phyloP scores from a whole-genome alignment of 2,888 invertebrate species.

The Cactoblastis cactorum region DNA sequence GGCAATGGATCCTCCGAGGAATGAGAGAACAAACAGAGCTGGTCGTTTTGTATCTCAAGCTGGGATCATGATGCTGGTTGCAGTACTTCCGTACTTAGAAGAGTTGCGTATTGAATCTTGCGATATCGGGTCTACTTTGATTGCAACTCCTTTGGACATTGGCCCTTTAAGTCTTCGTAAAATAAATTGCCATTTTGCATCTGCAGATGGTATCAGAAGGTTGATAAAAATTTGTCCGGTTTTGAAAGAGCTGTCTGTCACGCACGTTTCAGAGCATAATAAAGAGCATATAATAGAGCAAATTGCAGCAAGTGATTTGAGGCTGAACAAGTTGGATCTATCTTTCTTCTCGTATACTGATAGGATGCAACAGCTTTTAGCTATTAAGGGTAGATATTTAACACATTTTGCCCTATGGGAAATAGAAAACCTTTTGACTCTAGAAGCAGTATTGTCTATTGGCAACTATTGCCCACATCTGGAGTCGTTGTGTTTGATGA shows the following conservation, averaged over 20 bases:
- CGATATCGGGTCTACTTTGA: constrained; percentile 70
- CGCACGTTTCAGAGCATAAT: constrained; percentile 63
- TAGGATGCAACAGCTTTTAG: constrained; percentile 56
- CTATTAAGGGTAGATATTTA: constrained; percentile 59
- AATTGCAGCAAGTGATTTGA: constrained; percentile 55
- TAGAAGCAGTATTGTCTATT: constrained; percentile 58
- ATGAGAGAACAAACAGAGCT: constrained; percentile 60
- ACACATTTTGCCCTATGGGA: constrained; percentile 72
- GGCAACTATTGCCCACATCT: constrained; percentile 66
- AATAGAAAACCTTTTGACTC: constrained; percentile 59
- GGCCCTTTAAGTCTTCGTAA: constrained; percentile 64
- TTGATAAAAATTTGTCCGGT: constrained; percentile 66
- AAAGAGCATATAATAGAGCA: constrained; percentile 68
- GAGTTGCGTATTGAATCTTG: constrained; percentile 71
- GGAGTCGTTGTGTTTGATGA: constrained; percentile 59
- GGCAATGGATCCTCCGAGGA: constrained; percentile 70
- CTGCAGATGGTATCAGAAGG: constrained; percentile 62
- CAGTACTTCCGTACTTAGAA: constrained; percentile 61
- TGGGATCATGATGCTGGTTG: constrained; percentile 63
- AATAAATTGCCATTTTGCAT: constrained; percentile 70
- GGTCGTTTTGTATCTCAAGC: constrained; percentile 69
- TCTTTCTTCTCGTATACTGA: constrained; percentile 69
- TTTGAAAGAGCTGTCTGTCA: constrained; percentile 62
- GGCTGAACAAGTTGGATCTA: constrained; percentile 56
- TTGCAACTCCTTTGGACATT: constrained; percentile 50